phyloP scores from a whole-genome alignment of 2,797 vertebrate genomes.

The Pangasius sanitwongsei region DNA sequence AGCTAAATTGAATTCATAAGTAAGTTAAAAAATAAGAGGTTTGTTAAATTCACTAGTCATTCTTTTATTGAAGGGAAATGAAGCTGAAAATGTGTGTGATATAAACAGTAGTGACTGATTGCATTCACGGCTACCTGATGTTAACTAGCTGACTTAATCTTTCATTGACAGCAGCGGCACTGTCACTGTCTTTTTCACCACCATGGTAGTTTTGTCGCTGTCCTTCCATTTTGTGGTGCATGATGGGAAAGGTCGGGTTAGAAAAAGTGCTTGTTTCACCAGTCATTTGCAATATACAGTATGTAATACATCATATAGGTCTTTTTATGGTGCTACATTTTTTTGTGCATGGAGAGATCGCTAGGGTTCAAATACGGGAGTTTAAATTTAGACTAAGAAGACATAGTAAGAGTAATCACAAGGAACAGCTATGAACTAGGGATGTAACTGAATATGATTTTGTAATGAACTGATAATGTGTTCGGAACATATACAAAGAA shows the following conservation, averaged over 20 bases:
- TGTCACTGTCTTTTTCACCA: not conserved
- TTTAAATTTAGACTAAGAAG: not conserved
- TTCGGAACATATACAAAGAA: not conserved
- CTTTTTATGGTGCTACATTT: not conserved
- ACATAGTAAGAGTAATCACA: not conserved
- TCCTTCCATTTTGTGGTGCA: not conserved
- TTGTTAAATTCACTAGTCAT: slow-evolving; percentile 13
- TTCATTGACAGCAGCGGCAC: not conserved
- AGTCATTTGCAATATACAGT: slow-evolving; percentile 1
- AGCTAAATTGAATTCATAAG: slow-evolving; percentile 9
- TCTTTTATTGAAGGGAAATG: slow-evolving; percentile 12
- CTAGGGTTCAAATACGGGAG: not conserved
- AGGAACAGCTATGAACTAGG: not conserved
- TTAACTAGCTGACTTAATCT: not conserved
- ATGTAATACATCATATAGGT: not conserved
- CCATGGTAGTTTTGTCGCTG: not conserved
- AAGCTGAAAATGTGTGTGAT: not conserved
- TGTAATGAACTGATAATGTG: not conserved
- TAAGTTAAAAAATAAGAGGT: slow-evolving; percentile 11
- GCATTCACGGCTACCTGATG: not conserved
- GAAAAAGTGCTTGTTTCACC: not conserved
- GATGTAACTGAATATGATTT: not conserved
- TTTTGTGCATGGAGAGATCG: not conserved
- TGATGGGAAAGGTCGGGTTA: not conserved
- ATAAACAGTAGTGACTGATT: not conserved